phyloP scores from a whole-genome alignment of 2,797 vertebrate species.

The Clarias fuscus region DNA sequence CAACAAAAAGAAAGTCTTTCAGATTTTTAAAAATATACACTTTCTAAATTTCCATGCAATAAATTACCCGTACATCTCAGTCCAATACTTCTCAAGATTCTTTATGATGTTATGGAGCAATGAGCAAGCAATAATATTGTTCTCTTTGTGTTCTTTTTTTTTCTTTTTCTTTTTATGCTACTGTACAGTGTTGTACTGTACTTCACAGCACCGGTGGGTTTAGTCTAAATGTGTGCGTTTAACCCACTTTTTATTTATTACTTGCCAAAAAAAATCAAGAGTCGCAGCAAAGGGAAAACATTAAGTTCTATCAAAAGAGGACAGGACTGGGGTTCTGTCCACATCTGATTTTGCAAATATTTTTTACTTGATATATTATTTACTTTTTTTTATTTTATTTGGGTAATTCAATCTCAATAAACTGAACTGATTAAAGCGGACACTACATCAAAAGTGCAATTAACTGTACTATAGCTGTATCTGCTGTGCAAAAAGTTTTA shows the following conservation, averaged over 20 bases:
- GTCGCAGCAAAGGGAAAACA: conserved; percentile 45
- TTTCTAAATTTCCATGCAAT: conserved; percentile 19
- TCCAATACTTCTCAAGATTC: conserved; percentile 21
- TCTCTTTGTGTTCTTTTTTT: conserved; percentile 17
- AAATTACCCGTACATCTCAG: conserved; percentile 33
- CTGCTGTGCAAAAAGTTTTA: not conserved
- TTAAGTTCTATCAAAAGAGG: conserved; percentile 25
- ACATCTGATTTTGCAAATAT: not conserved
- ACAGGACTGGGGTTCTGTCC: not conserved
- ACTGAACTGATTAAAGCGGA: no score
- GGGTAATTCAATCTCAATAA: no score
- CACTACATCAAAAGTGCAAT: not conserved
- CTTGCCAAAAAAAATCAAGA: conserved; percentile 38
- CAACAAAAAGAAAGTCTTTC: not conserved
- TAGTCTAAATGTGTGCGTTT: conserved; percentile 43
- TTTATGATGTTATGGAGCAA: conserved; percentile 31
- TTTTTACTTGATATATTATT: no score
- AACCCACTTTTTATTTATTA: conserved; percentile 56
- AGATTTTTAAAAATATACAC: conserved; percentile 32
- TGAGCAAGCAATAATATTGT: conserved; percentile 39
- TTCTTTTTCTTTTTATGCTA: conserved; percentile 40
- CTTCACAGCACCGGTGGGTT: conserved; percentile 58
- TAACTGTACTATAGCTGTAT: not conserved
- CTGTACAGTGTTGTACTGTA: conserved; percentile 53
- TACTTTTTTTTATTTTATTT: not conserved